Conservation (phyloP, 1,140 invertebrate species). For the Bombyx mandarina region DNA sequence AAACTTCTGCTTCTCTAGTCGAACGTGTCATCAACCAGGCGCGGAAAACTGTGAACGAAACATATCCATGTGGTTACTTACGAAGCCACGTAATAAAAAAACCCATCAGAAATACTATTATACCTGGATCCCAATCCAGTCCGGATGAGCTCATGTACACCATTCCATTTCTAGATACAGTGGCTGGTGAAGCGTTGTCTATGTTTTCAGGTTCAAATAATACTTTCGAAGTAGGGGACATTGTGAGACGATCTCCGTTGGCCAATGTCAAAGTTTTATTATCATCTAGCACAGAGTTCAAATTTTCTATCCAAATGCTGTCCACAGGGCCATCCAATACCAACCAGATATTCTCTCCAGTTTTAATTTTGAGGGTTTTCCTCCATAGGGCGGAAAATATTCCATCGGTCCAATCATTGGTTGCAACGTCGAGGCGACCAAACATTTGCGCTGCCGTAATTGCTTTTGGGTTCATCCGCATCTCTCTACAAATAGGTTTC, state of each 20-base stretch:
- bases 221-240: constrained; percentile 94
- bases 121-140: constrained; percentile 88
- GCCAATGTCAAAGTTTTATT: constrained; percentile 94
- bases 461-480: constrained; percentile 98
- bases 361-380: constrained; percentile 91
- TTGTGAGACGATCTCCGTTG: constrained; percentile 93
- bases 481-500: constrained; percentile 77
- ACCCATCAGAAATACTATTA: background rate
- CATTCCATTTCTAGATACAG: constrained; percentile 96
- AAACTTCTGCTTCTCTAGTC: constrained; percentile 79
- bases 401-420: constrained; percentile 98
- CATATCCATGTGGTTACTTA: background rate
- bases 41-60: constrained; percentile 60
- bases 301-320: constrained; percentile 97
- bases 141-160: constrained; percentile 98
- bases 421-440: constrained; percentile 94
- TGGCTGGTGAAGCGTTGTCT: constrained; percentile 96
- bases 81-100: background rate
- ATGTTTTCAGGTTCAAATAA: constrained; percentile 98
- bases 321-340: constrained; percentile 96
- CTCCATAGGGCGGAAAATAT: constrained; percentile 97
- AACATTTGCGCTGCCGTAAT: constrained; percentile 99
- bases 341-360: constrained; percentile 91
- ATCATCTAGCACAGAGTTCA: constrained; percentile 96
- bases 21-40: constrained; percentile 89